Evolutionary conservation across 1,140 invertebrate species (phyloP).

Genomic region (Triops longicaudatus): DNA sequence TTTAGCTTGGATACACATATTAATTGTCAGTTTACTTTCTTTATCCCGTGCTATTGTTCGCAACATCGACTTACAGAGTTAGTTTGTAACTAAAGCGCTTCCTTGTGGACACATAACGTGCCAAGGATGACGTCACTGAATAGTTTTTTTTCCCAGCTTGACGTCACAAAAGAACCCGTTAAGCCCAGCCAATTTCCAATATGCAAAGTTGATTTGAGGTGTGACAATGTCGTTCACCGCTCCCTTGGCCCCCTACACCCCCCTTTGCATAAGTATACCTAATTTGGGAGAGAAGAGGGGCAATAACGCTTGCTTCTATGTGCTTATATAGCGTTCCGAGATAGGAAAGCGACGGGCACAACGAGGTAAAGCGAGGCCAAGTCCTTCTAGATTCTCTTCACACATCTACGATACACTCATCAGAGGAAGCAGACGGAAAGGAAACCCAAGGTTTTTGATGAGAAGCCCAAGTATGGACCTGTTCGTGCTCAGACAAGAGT

Average conservation of each 20-base stretch:
- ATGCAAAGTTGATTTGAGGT: neutral
- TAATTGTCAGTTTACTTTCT: no score
- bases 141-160: neutral
- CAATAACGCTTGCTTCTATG: neutral
- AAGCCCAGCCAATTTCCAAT: neutral
- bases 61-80: no score
- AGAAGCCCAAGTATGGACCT: neutral
- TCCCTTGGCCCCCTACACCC: no score
- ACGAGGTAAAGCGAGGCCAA: neutral
- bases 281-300: neutral
- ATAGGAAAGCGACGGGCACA: no score
- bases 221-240: slow-evolving; percentile 3
- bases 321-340: neutral
- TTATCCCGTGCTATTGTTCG: no score
- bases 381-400: neutral
- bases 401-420: neutral
- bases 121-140: neutral
- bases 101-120: neutral
- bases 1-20: no score
- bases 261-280: neutral
- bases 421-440: neutral
- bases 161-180: slow-evolving; percentile 13
- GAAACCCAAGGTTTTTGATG: neutral
- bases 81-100: no score
- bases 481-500: neutral